Percentiles rank a stretch among this genome's conserved stretches.
phyloP scores from a whole-genome alignment of 2,797 vertebrate species.

The Neosilurus hyrtlii region DNA sequence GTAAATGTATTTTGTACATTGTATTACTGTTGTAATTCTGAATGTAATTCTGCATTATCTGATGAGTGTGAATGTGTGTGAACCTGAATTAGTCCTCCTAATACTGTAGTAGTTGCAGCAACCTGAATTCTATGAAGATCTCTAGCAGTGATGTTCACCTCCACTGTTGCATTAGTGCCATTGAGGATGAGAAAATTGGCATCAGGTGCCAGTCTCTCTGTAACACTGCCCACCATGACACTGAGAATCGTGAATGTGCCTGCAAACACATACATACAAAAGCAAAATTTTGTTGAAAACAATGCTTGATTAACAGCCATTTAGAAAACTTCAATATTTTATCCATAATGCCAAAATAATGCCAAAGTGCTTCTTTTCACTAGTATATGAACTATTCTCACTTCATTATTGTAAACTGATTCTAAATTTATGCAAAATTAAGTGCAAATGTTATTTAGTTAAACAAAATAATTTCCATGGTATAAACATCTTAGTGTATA shows the following conservation, averaged over 20 bases:
- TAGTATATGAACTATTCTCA: not conserved
- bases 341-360: not conserved
- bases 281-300: not conserved
- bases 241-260: constrained; percentile 94
- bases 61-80: constrained; percentile 2
- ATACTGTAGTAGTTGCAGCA: constrained; percentile 83
- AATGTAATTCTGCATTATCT: not conserved
- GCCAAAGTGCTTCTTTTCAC: not conserved
- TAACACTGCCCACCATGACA: constrained; percentile 94
- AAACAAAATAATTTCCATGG: not conserved
- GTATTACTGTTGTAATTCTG: not conserved
- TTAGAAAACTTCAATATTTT: not conserved
- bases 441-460: not conserved
- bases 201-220: constrained; percentile 81
- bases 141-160: constrained; percentile 66
- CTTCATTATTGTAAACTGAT: not conserved
- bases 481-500: not conserved
- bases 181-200: constrained; percentile 69
- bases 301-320: not conserved
- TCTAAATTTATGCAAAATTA: not conserved
- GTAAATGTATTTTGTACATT: constrained; percentile 11
- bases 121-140: constrained; percentile 80
- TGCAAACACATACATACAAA: constrained; percentile 56
- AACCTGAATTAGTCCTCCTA: constrained; percentile 92
- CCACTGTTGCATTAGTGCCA: constrained; percentile 69